A percentile compares a stretch with the other conserved stretches of the same genome.
Conservation (phyloP, 1,140 invertebrate genomes). For the Microplitis demolitor region DNA sequence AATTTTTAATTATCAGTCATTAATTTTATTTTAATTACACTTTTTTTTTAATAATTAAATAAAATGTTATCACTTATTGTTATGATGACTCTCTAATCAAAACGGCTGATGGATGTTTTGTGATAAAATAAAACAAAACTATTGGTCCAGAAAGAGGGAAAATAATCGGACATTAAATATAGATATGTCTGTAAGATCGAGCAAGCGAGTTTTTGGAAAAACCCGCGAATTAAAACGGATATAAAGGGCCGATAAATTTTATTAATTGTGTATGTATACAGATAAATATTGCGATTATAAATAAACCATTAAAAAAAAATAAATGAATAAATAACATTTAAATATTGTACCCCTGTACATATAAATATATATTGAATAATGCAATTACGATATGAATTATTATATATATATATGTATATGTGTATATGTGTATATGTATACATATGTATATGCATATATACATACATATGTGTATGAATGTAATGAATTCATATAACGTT, state of each 20-base stretch:
- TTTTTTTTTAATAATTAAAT: constrained; percentile 5
- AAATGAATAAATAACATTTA: constrained; percentile 23
- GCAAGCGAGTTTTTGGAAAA: background rate
- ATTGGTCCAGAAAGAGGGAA: constrained; percentile 34
- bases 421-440: constrained; percentile 48
- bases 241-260: constrained; percentile 52
- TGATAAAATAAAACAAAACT: constrained; percentile 49
- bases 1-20: background rate
- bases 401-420: constrained; percentile 45
- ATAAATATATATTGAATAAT: constrained; percentile 53
- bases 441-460: constrained; percentile 40
- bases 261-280: constrained; percentile 61
- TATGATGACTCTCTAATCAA: constrained; percentile 38
- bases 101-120: constrained; percentile 56
- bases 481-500: constrained; percentile 51
- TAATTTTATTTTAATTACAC: constrained; percentile 15
- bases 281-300: constrained; percentile 60
- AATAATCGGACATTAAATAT: constrained; percentile 13
- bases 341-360: constrained; percentile 61
- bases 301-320: constrained; percentile 48
- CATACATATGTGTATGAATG: constrained; percentile 44
- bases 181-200: background rate
- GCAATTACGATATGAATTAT: constrained; percentile 59
- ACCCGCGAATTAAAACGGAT: background rate
- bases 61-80: background rate